Evolutionary conservation across 2,797 vertebrate species (phyloP).

Genomic region (Onychomys leucogaster): DNA sequence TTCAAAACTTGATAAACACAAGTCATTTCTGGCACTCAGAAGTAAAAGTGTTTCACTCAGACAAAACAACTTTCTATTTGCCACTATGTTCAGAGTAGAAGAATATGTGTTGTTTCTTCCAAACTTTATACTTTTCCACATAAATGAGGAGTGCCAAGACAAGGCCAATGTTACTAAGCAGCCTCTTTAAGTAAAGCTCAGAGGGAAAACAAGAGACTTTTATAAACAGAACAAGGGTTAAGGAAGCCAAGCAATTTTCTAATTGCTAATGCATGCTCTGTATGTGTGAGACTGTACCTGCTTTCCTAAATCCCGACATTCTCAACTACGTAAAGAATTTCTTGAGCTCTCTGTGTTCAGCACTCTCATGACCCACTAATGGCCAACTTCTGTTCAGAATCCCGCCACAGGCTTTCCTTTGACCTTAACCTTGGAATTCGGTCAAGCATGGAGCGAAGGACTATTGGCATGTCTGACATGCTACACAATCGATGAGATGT

Average conservation of each 20-base stretch:
- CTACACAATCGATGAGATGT: conserved; percentile 43
- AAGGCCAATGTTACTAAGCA: background rate
- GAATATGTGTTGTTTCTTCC: background rate
- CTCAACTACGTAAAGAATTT: conserved; percentile 15
- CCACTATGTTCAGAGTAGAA: background rate
- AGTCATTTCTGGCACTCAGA: background rate
- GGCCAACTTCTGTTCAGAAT: conserved; percentile 26
- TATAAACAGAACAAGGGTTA: background rate
- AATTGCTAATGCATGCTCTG: background rate
- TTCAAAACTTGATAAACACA: conserved; percentile 32
- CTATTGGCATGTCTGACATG: conserved; percentile 29
- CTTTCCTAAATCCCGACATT: conserved; percentile 6
- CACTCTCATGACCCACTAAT: background rate
- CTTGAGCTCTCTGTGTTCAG: background rate
- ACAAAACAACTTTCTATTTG: background rate
- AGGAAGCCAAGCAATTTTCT: background rate
- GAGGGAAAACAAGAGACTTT: conserved; percentile 27
- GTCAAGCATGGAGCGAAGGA: conserved; percentile 9
- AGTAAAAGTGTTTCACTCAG: conserved; percentile 43
- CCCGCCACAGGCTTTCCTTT: conserved; percentile 44
- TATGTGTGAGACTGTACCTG: background rate
- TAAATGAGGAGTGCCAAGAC: background rate
- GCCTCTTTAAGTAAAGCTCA: conserved; percentile 1
- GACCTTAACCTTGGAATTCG: conserved; percentile 18
- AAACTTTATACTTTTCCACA: background rate